phyloP scores from a whole-genome alignment of 1,140 invertebrate species.

The Anastrepha obliqua region DNA sequence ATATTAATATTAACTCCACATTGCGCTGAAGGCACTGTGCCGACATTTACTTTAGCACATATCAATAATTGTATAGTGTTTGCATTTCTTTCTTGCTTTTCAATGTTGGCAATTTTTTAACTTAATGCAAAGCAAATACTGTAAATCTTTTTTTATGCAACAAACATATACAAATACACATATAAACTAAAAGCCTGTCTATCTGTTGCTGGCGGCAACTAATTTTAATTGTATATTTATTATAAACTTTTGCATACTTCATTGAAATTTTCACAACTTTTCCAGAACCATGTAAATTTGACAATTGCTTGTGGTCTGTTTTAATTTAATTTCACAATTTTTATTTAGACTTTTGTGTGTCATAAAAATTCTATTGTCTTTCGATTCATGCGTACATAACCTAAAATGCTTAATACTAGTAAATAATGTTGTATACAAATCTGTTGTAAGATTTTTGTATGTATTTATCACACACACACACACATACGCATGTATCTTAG shows the following conservation, averaged over 20 bases:
- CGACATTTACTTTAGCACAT: not conserved
- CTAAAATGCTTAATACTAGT: constrained; percentile 15
- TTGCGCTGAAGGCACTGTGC: too few species aligned
- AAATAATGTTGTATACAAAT: constrained; percentile 37
- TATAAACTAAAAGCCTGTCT: too few species aligned
- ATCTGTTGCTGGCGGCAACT: too few species aligned
- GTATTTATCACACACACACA: not conserved
- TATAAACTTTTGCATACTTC: too few species aligned
- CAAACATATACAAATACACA: too few species aligned
- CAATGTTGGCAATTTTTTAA: too few species aligned
- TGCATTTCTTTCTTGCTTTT: not conserved
- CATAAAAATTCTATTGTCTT: not conserved
- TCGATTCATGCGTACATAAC: not conserved
- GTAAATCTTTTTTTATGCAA: too few species aligned
- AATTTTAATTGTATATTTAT: too few species aligned
- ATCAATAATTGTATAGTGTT: not conserved
- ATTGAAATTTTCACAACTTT: too few species aligned
- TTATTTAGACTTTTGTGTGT: not conserved
- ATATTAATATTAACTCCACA: too few species aligned
- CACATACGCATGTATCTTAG: not conserved
- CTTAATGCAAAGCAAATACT: too few species aligned
- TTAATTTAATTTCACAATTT: not conserved
- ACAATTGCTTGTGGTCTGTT: not conserved
- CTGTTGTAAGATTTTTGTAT: constrained; percentile 58
- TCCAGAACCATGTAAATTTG: not conserved